Evolutionary conservation across 2,888 invertebrate genomes (phyloP), one percentile per base, ranked within the genome.

Genomic region (Ellobium chinense): DNA sequence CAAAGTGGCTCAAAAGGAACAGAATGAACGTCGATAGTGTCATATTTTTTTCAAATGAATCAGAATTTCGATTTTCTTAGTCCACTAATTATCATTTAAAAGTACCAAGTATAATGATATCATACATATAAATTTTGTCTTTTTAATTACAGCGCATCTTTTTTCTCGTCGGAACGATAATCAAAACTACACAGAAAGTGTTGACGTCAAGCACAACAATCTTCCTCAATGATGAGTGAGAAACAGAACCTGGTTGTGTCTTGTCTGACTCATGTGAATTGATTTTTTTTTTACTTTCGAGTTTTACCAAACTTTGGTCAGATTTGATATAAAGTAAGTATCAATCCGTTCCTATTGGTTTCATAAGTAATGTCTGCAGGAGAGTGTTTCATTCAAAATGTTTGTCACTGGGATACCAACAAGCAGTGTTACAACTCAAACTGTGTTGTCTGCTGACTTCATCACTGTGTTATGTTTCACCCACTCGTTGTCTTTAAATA

Each of bases 171-270:
- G 24, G 5, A 76, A 82, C 85, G 87, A 84, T 87, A 87, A 87
- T 87, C 77, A 84, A 85, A 85, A 84, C 81, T 83, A 80, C 86
- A 72, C 88, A 85, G 69, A 81, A 78, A 84, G 39, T 79, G 83
- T 82, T 88, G 87, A 89, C 89, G 89, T 89, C 86, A 86, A 9
- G 31, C 74, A 66, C 80, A 75, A 66, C 27, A 27, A 60, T 54
- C 65, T 75, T 70, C 78, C 46, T 72, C 39, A 70, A 65, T 72
- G 78, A 78, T 62, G 72, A 72, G 72, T 62, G 66, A 80, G 24
- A 60, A 14, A 37, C 9, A n/a, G 56, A 70, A 36, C 36, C 24
- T 70, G 21, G 14, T n/a, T 29, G 69, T 29, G 37, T 37, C 31
- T 37, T 60, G 12, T 77, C 60, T 77, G 69, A 60, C 68, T 60